Evolutionary conservation across 2,888 invertebrate species (phyloP), one percentile per base, ranked within the genome.

Genomic region (Mechanitis messenoides): DNA sequence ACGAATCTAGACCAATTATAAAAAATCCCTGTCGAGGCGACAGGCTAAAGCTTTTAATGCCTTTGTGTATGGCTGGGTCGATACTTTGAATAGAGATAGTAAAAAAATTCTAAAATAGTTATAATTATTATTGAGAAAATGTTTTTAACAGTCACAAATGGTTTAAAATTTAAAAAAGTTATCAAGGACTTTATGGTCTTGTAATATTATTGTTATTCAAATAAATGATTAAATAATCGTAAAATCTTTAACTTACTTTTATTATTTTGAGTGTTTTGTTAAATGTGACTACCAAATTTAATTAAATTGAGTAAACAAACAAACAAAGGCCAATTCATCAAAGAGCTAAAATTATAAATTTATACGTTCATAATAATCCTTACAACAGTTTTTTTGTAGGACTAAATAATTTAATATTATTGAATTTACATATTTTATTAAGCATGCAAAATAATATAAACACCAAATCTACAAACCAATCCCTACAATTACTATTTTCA

Each of bases 1-100:
- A 82, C 77, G 80, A 87, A 84, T 85, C 82, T 84, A 80, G 73
- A 78, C 78, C 82, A 86, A 87, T 87, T 87, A 87, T 83, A 81
- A 83, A 84, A 84, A 84, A 85, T 79, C 80, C 77, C 81, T 83
- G 81, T 84, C 81, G 81, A 80, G 7, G 38, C 46, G 47, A 61
- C 55, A 45, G 61, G 59, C 38, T 53, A 53, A 35, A 57, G 53
- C 31, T 50, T 33, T 50, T 47, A 38, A 42, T 42, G 42, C 6
- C 42, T 42, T 42, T 42, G 9, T 42, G 9, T 42, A 42, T 9
- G 42, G 7, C 9, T 42, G 42, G 9, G 42, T 42, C 42, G 42
- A 42, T 42, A 42, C 42, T 42, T 42, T 42, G 6, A 42, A 42
- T 9, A 42, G 9, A 42, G 42, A 42, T 9, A 42, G 42, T 9